These are phyloP conservation scores for Pachycephala philippinensis DNA, from an alignment of 2,113 vertebrate species.

Conservation along the genomic window DNA sequence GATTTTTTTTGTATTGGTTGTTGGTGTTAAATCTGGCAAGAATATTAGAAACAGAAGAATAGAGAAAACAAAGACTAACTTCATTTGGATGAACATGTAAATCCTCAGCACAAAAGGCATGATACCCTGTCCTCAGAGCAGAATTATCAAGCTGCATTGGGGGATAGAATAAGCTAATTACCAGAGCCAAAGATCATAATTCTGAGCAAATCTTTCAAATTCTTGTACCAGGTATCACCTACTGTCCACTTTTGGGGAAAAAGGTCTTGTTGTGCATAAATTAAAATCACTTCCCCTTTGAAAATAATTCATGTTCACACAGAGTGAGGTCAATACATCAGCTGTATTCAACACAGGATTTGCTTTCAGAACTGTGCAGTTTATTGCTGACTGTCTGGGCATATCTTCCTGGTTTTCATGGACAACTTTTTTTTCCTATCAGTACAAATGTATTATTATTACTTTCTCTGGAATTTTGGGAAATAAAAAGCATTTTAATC, in stretches of 20 bases:
- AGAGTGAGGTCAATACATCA: not conserved
- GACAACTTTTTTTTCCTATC: not conserved
- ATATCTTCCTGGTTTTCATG: slow-evolving; percentile 18
- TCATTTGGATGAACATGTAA: not conserved
- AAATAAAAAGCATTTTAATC: slow-evolving; percentile 23
- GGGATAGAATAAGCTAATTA: not conserved
- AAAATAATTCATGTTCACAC: slow-evolving; percentile 28
- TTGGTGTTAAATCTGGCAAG: not conserved
- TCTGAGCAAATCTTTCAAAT: not conserved
- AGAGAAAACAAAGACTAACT: not conserved
- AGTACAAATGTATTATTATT: not conserved
- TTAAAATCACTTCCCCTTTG: not conserved
- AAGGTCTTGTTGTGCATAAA: not conserved
- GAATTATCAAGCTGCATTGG: not conserved
- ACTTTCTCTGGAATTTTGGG: not conserved
- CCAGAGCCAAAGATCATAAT: not conserved
- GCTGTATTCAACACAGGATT: not conserved
- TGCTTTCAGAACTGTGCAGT: slow-evolving; percentile 26
- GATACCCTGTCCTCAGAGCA: not conserved
- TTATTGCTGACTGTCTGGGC: slow-evolving; percentile 1
- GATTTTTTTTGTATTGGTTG: not conserved
- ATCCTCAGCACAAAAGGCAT: not conserved
- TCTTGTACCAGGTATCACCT: not conserved
- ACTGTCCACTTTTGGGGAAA: not conserved
- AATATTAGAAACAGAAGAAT: not conserved